A percentile compares a stretch with the other conserved stretches of the same genome.
These are phyloP conservation scores for Teleiodes luculella DNA, from an alignment of 2,888 invertebrate species.

Conservation along the genomic window DNA sequence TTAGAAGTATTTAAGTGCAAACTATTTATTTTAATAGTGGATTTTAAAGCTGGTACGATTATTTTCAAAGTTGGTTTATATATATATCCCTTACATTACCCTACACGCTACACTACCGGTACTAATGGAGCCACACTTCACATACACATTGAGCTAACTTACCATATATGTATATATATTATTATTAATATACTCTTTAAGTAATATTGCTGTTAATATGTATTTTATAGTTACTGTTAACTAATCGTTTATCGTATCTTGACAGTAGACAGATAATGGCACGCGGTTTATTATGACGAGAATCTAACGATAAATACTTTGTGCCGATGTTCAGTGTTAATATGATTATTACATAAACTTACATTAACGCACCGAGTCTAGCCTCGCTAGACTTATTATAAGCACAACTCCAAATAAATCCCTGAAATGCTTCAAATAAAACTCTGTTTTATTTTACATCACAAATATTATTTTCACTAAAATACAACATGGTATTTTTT, in stretches of 20 bases:
- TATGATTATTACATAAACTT: conserved; percentile 53
- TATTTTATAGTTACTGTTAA: conserved; percentile 52
- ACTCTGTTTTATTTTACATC: conserved; percentile 75
- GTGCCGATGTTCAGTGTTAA: conserved; percentile 50
- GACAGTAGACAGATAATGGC: conserved; percentile 71
- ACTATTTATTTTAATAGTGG: too few species aligned
- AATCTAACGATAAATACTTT: conserved; percentile 46
- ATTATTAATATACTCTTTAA: conserved; percentile 64
- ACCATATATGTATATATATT: conserved; percentile 57
- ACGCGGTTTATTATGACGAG: conserved; percentile 74
- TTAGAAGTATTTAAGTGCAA: too few species aligned
- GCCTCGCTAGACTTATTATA: conserved; percentile 63
- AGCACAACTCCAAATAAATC: conserved; percentile 69
- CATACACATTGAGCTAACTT: conserved; percentile 77
- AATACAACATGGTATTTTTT: conserved; percentile 57
- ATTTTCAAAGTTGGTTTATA: too few species aligned
- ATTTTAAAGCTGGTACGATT: too few species aligned
- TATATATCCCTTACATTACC: too few species aligned
- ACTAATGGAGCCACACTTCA: conserved; percentile 74
- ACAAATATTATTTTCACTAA: conserved; percentile 68
- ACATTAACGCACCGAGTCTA: conserved; percentile 60
- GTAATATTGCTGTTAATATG: conserved; percentile 74
- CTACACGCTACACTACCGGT: conserved; percentile 67
- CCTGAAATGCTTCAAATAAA: conserved; percentile 76
- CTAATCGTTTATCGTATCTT: conserved; percentile 63